Base-by-base conservation (phyloP, 2,888 invertebrate species). In the Lycaena phlaeas region DNA sequence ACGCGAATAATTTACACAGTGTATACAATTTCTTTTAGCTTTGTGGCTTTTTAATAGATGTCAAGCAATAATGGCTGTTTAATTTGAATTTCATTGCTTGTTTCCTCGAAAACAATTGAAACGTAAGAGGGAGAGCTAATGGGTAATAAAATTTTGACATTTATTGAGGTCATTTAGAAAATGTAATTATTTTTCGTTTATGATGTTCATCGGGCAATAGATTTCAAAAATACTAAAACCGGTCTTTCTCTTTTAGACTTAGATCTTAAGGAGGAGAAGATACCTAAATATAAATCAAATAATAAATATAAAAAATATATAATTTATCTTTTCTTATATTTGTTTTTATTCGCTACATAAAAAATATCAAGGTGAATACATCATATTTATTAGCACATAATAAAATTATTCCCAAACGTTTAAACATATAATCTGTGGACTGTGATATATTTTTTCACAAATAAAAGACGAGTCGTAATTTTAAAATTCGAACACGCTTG, bases 31-130 rank as follows among this genome's bases (percentile, higher is more conserved):
- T n/a, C n/a, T n/a, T n/a, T 54, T 39, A 48, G 45, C 42, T 54
- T 49, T 45, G 47, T 49, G 45, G 44, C 40, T 48, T 57, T 53
- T 57, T 53, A 34, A 54, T 53, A 50, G 50, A 49, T 54, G 55
- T 56, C 54, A 51, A 51, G 26, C 30, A 4, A 25, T 14, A 31
- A 14, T 40, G 12, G 14, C 14, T 17, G 15, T 18, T 34, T 34
- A 34, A 34, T 34, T 34, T 34, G 22, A 6, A 22, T 34, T 34
- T 34, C 10, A 34, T 34, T 10, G 22, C 11, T 12, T 18, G 34
- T 34, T 34, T 34, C 34, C 34, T 7, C 18, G 34, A 11, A 34
- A 34, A 30, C 30, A 30, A 30, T 30, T 7, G 10, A 30, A 15
- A 30, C 15, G 30, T 15, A 30, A n/a, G n/a, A 10, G 27, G 3